Base-by-base conservation (phyloP, 2,113 vertebrate genomes). In the Mirza zaza region DNA sequence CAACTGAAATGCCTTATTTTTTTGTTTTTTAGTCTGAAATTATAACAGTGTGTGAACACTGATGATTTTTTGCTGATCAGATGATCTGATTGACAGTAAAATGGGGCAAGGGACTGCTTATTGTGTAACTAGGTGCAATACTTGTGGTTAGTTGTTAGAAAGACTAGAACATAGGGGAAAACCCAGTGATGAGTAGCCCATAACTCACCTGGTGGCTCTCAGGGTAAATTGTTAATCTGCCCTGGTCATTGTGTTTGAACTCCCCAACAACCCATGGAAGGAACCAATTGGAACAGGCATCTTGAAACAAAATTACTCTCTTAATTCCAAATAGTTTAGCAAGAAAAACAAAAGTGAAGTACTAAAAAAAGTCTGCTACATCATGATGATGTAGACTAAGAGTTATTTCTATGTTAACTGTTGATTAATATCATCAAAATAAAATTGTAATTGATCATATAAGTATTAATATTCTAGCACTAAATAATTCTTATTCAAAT, bases 371-470 rank as follows among this genome's bases (percentile, higher is more conserved):
- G 4, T 77, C 34, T 92, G 68, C 59, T 55, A 87, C 85, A 65
- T 93, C 39, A 93, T 96, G 88, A 76, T 67, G 83, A 13, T 23
- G 13, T 27, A 65, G 93, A 92, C 57, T 89, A 97, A 90, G 94
- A 95, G 57, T 87, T 82, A 65, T 95, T 89, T 79, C 71, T 95
- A 48, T 93, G 94, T 97, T 98, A 97, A 98, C 94, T 97, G 79
- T 77, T 96, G 36, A 94, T 94, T 97, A 97, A 95, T 91, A 75
- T 92, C 57, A 93, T 68, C 55, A 98, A 95, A 92, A 95, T 98
- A 97, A 98, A 98, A 97, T 93, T 95, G 85, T 98, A 97, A 98
- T 97, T 98, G 97, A 96, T 97, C 97, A 93, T 96, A 91, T 81
- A 97, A 96, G n/a, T 87, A 93, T 97, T 97, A 97, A 95, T 98